These are phyloP conservation scores for Opisthograptis luteolata DNA, from an alignment of 2,888 invertebrate species.

Conservation along the genomic window DNA sequence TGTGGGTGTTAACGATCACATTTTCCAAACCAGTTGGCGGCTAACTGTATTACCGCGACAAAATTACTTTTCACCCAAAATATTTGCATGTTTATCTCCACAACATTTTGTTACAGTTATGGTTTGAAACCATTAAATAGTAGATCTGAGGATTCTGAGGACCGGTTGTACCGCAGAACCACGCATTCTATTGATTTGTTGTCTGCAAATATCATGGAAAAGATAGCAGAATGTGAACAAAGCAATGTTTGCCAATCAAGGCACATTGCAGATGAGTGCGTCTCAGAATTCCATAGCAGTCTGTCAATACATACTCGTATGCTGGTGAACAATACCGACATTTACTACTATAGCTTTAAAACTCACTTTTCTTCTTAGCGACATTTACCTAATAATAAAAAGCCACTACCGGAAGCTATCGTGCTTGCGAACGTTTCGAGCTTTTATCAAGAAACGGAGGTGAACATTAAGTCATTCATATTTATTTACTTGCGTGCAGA, in stretches of 20 bases:
- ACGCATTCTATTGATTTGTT: conserved; percentile 39
- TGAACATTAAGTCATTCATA: conserved; percentile 27
- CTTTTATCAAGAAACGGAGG: conserved; percentile 51
- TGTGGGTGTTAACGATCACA: conserved; percentile 32
- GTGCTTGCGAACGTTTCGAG: conserved; percentile 53
- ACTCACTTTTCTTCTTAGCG: conserved; percentile 34
- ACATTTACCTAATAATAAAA: conserved; percentile 22
- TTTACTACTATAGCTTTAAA: conserved; percentile 41
- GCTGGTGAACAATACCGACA: conserved; percentile 37
- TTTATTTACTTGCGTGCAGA: conserved; percentile 38
- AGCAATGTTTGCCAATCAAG: conserved; percentile 73
- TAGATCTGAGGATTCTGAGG: conserved; percentile 10
- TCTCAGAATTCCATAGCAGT: conserved; percentile 35
- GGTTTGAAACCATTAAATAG: conserved; percentile 25
- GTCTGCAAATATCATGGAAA: conserved; percentile 42
- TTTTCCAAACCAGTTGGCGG: conserved; percentile 50
- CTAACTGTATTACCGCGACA: conserved; percentile 47
- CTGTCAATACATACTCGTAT: conserved; percentile 23
- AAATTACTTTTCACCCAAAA: conserved; percentile 45
- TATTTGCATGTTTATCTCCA: conserved; percentile 43
- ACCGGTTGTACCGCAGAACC: conserved; percentile 29
- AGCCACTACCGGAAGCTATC: conserved; percentile 53
- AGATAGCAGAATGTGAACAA: conserved; percentile 48
- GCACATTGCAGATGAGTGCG: conserved; percentile 49
- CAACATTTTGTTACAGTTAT: conserved; percentile 34